phyloP scores from a whole-genome alignment of 1,140 invertebrate species.

The Halyomorpha halys region DNA sequence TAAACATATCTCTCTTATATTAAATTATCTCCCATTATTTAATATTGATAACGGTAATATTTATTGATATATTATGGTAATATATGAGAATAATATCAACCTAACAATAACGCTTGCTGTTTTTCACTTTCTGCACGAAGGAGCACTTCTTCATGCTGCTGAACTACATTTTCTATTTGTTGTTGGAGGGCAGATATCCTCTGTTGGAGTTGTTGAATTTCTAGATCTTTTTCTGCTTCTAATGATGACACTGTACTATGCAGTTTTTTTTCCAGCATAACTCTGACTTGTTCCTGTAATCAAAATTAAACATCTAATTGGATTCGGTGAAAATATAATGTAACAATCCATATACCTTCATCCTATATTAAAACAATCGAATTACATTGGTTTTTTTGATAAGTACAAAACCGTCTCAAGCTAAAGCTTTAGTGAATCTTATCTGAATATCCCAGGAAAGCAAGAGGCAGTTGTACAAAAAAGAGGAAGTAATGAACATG shows the following conservation, averaged over 20 bases:
- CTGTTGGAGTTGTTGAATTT: slow-evolving; percentile 57
- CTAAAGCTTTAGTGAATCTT: no score
- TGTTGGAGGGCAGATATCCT: slow-evolving; percentile 60
- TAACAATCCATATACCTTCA: no score
- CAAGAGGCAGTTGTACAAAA: no score
- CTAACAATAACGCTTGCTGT: slow-evolving; percentile 72
- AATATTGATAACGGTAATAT: no score
- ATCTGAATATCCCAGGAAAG: no score
- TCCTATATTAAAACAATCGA: no score
- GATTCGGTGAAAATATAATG: no score
- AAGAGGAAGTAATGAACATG: no score
- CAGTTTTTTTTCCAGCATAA: slow-evolving; percentile 58
- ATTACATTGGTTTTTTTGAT: no score
- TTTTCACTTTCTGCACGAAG: slow-evolving; percentile 77
- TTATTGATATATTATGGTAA: no score
- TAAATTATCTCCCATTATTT: neutral
- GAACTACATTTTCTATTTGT: slow-evolving; percentile 62
- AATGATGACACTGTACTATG: slow-evolving; percentile 59
- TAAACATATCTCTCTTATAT: neutral
- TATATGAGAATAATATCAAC: slow-evolving; percentile 41
- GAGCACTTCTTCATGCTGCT: slow-evolving; percentile 74
- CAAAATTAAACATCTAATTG: neutral
- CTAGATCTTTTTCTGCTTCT: slow-evolving; percentile 60
- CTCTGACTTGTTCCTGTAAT: slow-evolving; percentile 53
- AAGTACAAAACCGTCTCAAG: no score